Evolutionary conservation across 1,140 invertebrate genomes (phyloP), one percentile per base, ranked within the genome.

Genomic region (Plutomurus gul): DNA sequence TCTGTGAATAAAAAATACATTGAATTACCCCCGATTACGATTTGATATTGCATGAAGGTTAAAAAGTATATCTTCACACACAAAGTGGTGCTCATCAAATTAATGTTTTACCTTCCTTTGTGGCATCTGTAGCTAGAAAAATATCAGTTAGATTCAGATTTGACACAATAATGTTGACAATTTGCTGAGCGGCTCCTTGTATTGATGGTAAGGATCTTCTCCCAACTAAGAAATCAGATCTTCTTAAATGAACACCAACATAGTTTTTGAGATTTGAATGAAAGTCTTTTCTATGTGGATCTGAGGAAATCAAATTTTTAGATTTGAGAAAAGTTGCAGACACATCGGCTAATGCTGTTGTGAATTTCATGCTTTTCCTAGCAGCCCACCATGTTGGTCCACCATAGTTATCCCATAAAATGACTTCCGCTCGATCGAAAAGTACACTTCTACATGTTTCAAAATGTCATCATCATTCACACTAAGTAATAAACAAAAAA

Each of bases 321-420:
- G 88, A 84, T 65, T 85, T 84, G 51, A 95, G 89, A 86, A 93
- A 98, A 39, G 91, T 84, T 78, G 90, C 88, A 1, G 93, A 95
- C 82, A 92, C 90, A 84, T 90, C 70, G 56, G 90, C 86, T 2
- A 99, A 88, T 65, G 90, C 85, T 49, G 88, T 87, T 74, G 93
- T 91, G 86, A 97, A 99, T 82, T 93, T 89, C 94, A 99, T 97
- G 85, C 96, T 98, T 82, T 95, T 89, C 84, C 97, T 88, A 25
- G 93, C 94, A 80, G 88, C 87, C 96, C 97, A 99, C 87, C 95
- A 98, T 40, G 90, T 87, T 72, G 86, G 85, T 79, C 92, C 91
- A 5, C 96, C 96, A 88, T 94, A 99, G 85, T 96, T 92, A 86
- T 99, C 96, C 20, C 98, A 79, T 4, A 83, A 87, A 11, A 95